phyloP scores from a whole-genome alignment of 2,797 vertebrate genomes.

The Chloroceryle amazona region DNA sequence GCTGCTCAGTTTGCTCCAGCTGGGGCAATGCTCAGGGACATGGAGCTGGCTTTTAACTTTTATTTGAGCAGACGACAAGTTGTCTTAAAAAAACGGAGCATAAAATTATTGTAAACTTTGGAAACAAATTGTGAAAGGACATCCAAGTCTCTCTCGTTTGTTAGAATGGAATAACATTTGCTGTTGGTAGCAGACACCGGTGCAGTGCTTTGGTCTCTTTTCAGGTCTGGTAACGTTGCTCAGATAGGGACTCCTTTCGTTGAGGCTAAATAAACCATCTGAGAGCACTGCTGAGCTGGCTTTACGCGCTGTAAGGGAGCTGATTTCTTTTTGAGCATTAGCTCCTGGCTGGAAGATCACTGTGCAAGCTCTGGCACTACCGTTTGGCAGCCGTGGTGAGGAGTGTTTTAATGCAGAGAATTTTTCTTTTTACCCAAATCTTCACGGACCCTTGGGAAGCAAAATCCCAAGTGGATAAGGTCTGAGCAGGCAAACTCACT shows the following conservation, averaged over 20 bases:
- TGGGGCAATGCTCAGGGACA: not conserved
- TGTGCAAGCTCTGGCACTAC: not conserved
- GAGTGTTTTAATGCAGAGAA: not conserved
- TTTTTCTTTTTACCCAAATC: not conserved
- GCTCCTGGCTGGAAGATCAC: not conserved
- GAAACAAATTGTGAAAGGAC: not conserved
- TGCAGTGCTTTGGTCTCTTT: not conserved
- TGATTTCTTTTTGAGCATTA: not conserved
- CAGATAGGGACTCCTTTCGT: not conserved
- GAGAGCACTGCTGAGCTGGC: not conserved
- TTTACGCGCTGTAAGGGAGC: not conserved
- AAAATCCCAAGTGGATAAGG: not conserved
- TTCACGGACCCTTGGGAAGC: not conserved
- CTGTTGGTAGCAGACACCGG: accelerated
- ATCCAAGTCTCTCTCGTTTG: not conserved
- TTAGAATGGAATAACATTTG: not conserved
- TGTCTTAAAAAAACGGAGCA: not conserved
- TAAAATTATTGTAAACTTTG: not conserved
- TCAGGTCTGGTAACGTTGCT: not conserved
- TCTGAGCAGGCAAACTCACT: not conserved
- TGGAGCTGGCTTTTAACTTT: not conserved
- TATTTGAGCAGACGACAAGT: not conserved
- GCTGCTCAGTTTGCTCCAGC: not conserved
- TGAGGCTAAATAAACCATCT: not conserved
- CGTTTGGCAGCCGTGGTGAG: not conserved